Evolutionary conservation across 2,888 invertebrate genomes (phyloP), one percentile per base, ranked within the genome.

Genomic region (Ormyrus rosae): DNA sequence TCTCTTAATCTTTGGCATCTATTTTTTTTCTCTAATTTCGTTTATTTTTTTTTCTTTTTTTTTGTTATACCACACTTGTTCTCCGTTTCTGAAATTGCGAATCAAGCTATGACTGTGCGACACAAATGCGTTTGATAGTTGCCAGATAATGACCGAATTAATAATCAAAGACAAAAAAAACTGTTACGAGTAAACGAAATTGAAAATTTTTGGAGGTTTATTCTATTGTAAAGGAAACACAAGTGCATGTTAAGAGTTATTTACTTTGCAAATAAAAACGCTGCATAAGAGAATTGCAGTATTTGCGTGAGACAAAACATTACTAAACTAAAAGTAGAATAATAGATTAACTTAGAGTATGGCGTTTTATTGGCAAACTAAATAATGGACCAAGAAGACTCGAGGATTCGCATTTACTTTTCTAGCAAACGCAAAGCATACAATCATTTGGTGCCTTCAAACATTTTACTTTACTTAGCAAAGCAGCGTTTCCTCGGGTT

Each of bases 221-320:
- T 56, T 64, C 60, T 78, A 74, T 8, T 74, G 60, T 63, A 77
- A 58, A 76, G 50, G 50, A 80, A 81, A 61, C 34, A 34, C 46
- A 72, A 67, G 60, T 51, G 63, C 61, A 76, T 72, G 67, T 58
- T 71, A 46, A 68, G 68, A 63, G 68, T 77, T 77, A 65, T 77
- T 77, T 81, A 77, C 53, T 81, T 81, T 81, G 81, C 73, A 60
- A 77, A 81, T 58, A 48, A 65, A 81, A 77, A 69, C 56, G 51
- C 73, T 73, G 58, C 51, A 60, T n/a, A n/a, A 6, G 8, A 46
- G 13, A 68, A 56, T 73, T 67, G 2, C 63, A 60, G 64, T 51
- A 56, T 53, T 34, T 51, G 34, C 11, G 46, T 65, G 6, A 50
- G 6, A 45, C 34, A 68, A 50, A 68, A 68, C 8, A 34, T 70